Percentiles rank a stretch among this genome's conserved stretches.
Conservation (phyloP, 64 coral and sea anemone species). For the Montipora capricornis region DNA sequence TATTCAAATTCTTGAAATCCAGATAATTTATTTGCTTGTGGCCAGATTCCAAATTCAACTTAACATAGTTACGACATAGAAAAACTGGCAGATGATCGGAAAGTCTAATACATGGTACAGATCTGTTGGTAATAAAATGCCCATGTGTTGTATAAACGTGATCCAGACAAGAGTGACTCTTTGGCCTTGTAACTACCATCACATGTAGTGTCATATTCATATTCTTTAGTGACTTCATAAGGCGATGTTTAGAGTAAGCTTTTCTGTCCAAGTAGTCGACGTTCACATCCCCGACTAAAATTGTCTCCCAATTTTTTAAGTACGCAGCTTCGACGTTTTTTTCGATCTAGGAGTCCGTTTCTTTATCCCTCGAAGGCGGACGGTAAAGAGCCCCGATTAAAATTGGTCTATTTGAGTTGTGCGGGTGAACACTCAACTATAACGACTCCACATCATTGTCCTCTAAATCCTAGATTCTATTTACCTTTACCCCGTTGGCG, state of each 20-base stretch:
- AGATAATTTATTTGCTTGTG: no score
- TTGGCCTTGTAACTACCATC: no score
- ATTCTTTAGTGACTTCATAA: no score
- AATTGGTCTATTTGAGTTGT: slow-evolving; percentile 41
- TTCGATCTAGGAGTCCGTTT: not conserved
- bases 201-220: no score
- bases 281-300: not conserved
- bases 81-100: slow-evolving; percentile 22
- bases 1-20: not conserved
- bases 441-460: slow-evolving; percentile 25
- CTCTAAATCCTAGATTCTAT: slow-evolving; percentile 11
- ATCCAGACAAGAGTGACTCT: no score
- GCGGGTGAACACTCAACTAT: slow-evolving; percentile 22
- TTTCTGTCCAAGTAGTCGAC: not conserved
- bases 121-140: not conserved
- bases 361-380: not conserved
- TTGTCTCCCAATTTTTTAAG: not conserved
- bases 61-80: not conserved
- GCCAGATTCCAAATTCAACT: not conserved
- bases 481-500: not conserved
- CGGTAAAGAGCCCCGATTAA: slow-evolving; percentile 29
- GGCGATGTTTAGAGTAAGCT: no score
- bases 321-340: slow-evolving; percentile 26
- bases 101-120: not conserved
- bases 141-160: no score